Evolutionary conservation across 2,888 invertebrate genomes (phyloP), one percentile per base, ranked within the genome.

Genomic region (Lissocephala sabroskyi): DNA sequence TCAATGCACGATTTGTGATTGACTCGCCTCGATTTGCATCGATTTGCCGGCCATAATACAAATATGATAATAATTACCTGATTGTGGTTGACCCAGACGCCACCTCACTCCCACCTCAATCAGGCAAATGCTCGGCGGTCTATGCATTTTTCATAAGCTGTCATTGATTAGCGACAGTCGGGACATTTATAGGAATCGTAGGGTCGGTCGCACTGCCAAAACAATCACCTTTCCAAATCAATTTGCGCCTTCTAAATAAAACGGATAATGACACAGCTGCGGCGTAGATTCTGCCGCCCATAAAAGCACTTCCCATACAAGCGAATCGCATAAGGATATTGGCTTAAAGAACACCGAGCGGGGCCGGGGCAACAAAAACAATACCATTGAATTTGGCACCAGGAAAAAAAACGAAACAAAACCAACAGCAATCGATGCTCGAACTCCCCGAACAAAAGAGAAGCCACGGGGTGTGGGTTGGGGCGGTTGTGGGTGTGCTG

Each of bases 201-300:
- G n/a, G n/a, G n/a, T n/a, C n/a, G n/a, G n/a, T n/a, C n/a, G n/a
- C n/a, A n/a, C n/a, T n/a, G n/a, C 17, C 36, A 49, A 35, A 33
- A 26, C 42, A 65, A 60, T 54, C 50, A 52, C 55, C 55, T 53
- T 57, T 51, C 53, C 51, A 58, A 58, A 55, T 59, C 76, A 57
- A 67, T 71, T 75, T 75, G 45, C 46, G 41, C 43, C 41, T 45
- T 26, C 35, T 40, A 60, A 59, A 67, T 52, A 57, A 63, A 59
- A 60, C 45, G 49, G 45, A 74, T 68, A 68, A 74, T 70, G 54
- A 70, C 51, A 45, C 50, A 37, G 33, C 13, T 43, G 17, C 10
- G 17, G 41, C 28, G 9, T 14, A 49, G 47, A 47, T 26, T n/a
- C 32, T 32, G 32, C n/a, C 11, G 42, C 40, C 10, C 10, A 50